phyloP scores from a whole-genome alignment of 2,888 invertebrate genomes.

The Oscheius sp. region DNA sequence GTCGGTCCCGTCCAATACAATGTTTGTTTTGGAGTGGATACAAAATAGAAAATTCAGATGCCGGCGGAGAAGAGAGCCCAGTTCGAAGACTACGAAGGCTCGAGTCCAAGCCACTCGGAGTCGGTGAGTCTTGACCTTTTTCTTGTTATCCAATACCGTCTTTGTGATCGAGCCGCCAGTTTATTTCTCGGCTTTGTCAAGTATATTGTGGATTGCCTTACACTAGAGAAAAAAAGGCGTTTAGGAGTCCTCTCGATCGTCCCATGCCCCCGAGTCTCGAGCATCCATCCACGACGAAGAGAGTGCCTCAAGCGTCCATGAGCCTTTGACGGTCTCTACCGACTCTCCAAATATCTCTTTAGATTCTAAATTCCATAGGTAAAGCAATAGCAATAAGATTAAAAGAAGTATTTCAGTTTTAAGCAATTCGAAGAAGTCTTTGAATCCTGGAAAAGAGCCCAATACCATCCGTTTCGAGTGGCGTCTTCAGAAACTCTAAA shows the following conservation, averaged over 20 bases:
- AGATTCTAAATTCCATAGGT: constrained; percentile 40
- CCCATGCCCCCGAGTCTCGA: constrained; percentile 14
- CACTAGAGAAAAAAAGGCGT: background rate
- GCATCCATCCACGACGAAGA: constrained; percentile 18
- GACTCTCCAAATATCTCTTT: constrained; percentile 28
- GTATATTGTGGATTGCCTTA: background rate
- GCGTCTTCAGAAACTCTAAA: constrained; percentile 64
- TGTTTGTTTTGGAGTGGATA: background rate
- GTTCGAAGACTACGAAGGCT: constrained; percentile 11
- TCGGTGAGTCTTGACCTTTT: too few species aligned
- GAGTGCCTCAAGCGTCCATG: background rate
- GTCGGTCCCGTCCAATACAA: background rate
- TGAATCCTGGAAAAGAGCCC: constrained; percentile 57
- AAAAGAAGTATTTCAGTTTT: constrained; percentile 38
- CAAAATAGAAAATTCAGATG: too few species aligned
- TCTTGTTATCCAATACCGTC: constrained; percentile 20
- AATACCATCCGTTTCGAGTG: constrained; percentile 63
- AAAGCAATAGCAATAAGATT: background rate
- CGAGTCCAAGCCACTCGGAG: constrained; percentile 23
- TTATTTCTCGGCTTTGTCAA: constrained; percentile 4
- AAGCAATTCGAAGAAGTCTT: constrained; percentile 58
- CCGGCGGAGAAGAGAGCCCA: constrained; percentile 9
- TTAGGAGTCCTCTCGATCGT: constrained; percentile 8
- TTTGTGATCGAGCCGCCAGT: constrained; percentile 15
- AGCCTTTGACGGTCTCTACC: constrained; percentile 12